phyloP scores from a whole-genome alignment of 2,797 vertebrate genomes.

The Huso huso region DNA sequence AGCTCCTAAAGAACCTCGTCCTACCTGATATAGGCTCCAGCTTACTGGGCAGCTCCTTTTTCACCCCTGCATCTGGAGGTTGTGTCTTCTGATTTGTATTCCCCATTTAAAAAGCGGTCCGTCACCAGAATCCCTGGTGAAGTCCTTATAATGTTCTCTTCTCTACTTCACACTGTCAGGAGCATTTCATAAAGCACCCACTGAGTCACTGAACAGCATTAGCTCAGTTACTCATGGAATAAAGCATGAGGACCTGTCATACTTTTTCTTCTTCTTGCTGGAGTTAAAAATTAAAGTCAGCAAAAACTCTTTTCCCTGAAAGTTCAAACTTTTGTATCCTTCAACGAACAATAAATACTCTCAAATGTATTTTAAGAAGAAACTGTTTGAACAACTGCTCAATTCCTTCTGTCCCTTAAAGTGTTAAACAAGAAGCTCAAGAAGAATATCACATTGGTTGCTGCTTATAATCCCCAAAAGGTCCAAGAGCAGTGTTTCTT shows the following conservation, averaged over 20 bases:
- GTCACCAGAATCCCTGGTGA: conserved; percentile 2
- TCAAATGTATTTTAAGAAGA: not conserved
- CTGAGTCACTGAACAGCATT: conserved; percentile 3
- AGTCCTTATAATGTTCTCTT: no score
- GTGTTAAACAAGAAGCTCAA: not conserved
- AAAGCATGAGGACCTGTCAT: conserved; percentile 17
- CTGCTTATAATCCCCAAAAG: not conserved
- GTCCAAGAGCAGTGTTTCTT: conserved; percentile 21
- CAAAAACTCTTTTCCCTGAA: not conserved
- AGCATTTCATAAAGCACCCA: not conserved
- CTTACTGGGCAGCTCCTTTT: conserved; percentile 44
- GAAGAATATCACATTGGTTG: not conserved
- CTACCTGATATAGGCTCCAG: conserved; percentile 56
- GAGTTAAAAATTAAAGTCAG: conserved; percentile 13
- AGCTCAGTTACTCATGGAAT: conserved; percentile 12
- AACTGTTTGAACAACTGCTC: not conserved
- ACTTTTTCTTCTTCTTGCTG: conserved; percentile 44
- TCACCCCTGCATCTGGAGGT: conserved; percentile 45
- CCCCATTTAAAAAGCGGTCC: conserved; percentile 46
- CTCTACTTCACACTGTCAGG: not conserved
- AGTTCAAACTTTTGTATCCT: not conserved
- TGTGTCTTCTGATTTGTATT: conserved; percentile 56
- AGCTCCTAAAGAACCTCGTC: not conserved
- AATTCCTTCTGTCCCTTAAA: not conserved
- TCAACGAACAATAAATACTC: not conserved